phyloP scores from a whole-genome alignment of 2,797 vertebrate genomes.

The Euphonia xanthogaster region DNA sequence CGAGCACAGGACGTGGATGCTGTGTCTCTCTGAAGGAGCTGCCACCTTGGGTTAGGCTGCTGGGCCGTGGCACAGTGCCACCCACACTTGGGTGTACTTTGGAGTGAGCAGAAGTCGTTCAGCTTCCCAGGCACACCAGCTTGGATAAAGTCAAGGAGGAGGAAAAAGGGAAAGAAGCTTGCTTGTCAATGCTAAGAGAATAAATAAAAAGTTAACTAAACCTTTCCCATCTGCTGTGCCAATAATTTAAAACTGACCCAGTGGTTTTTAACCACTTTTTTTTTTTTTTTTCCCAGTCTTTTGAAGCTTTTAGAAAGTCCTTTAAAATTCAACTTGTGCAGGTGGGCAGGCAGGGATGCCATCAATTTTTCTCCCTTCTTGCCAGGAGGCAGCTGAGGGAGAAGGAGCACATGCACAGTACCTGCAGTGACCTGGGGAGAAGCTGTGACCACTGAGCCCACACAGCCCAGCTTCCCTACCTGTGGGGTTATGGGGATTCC shows the following conservation, averaged over 20 bases:
- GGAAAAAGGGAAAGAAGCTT: background rate
- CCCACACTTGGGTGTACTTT: background rate
- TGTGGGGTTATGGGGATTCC: fast-evolving
- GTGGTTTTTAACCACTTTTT: background rate
- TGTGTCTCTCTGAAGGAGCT: background rate
- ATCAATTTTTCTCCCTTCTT: background rate
- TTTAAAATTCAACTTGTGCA: background rate
- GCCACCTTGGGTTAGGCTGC: background rate
- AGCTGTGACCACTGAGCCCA: background rate
- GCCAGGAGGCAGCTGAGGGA: background rate
- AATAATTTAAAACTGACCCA: background rate
- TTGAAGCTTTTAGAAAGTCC: background rate
- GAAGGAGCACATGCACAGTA: background rate
- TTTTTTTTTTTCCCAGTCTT: background rate
- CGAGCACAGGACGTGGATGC: background rate
- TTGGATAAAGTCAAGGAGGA: background rate
- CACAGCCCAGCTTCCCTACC: fast-evolving
- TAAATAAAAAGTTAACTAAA: conserved; percentile 17
- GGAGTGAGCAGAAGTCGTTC: background rate
- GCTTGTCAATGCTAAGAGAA: background rate
- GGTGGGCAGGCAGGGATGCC: background rate
- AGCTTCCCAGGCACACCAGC: background rate
- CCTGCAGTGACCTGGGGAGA: too few relatives aligned
- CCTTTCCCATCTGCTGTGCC: background rate
- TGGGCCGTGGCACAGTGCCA: background rate